phyloP scores from a whole-genome alignment of 2,797 vertebrate genomes.

The Enteromius anoplus region DNA sequence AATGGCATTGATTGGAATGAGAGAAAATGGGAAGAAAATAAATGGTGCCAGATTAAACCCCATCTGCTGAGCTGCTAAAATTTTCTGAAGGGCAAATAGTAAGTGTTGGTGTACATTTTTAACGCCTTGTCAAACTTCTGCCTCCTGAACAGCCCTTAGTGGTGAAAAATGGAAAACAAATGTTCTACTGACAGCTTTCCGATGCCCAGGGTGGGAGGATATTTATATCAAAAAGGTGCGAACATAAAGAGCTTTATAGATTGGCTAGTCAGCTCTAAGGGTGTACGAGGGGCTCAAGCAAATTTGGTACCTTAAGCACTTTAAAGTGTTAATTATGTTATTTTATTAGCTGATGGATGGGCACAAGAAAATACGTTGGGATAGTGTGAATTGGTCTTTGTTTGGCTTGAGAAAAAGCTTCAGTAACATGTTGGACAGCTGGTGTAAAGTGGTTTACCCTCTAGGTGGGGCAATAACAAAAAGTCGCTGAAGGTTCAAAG shows the following conservation, averaged over 20 bases:
- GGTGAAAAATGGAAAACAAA: conserved; percentile 99
- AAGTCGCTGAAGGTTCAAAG: not conserved
- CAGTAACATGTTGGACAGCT: conserved; percentile 15
- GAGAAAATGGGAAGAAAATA: conserved; percentile 64
- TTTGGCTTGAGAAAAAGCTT: conserved; percentile 43
- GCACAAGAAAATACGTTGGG: conserved; percentile 31
- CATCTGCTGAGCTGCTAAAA: conserved; percentile 78
- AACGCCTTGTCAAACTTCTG: conserved; percentile 78
- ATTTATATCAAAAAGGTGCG: conserved; percentile 85
- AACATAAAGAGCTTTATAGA: conserved; percentile 78
- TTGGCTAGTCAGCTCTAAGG: conserved; percentile 70
- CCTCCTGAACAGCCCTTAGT: conserved; percentile 87
- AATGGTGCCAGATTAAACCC: conserved; percentile 70
- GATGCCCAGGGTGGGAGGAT: conserved; percentile 93
- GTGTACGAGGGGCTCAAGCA: conserved; percentile 52
- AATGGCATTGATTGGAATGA: conserved; percentile 62
- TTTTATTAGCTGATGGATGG: conserved; percentile 49
- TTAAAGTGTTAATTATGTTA: conserved; percentile 70
- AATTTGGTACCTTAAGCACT: conserved; percentile 63
- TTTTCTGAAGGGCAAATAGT: conserved; percentile 79
- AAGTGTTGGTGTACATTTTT: conserved; percentile 77
- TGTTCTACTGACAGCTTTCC: conserved; percentile 94
- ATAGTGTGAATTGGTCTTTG: conserved; percentile 56
- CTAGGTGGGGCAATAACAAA: conserved; percentile 22
- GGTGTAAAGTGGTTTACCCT: conserved; percentile 16